Percentiles rank a stretch among this genome's conserved stretches.
Evolutionary conservation across 2,113 vertebrate species (phyloP).

Genomic region (Bothrops jararaca): DNA sequence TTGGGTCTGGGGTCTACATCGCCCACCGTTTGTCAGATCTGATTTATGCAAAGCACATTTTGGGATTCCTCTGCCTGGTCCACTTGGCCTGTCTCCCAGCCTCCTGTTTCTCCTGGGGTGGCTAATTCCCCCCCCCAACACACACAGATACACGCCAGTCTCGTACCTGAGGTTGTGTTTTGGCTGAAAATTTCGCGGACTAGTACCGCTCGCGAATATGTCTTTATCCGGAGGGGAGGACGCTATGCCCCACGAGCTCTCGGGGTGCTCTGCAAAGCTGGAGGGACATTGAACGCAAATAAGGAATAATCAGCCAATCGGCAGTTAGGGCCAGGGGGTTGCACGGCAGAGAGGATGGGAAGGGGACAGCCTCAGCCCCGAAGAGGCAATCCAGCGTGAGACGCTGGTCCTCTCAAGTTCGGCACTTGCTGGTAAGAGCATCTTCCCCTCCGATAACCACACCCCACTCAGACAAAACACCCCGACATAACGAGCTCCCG

Average conservation of each 20-base stretch:
- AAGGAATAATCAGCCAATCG: neutral
- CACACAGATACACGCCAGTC: neutral
- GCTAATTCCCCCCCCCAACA: too few species aligned
- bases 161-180: slow-evolving; percentile 57
- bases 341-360: neutral
- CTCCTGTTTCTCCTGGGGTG: neutral
- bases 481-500: too few species aligned
- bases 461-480: too few species aligned
- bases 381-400: neutral
- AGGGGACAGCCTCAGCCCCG: neutral
- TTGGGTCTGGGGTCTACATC: neutral
- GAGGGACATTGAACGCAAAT: neutral
- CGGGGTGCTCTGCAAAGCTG: neutral
- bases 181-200: slow-evolving; percentile 16
- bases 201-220: too few species aligned
- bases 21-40: neutral
- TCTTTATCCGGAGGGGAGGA: slow-evolving; percentile 44
- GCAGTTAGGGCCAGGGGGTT: neutral
- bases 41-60: neutral
- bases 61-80: neutral
- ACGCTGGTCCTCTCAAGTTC: neutral
- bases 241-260: slow-evolving; percentile 32
- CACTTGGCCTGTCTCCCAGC: neutral
- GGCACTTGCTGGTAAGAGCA: too few species aligned
- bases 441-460: too few species aligned